phyloP scores from a whole-genome alignment of 2,113 vertebrate species.

The Nyctibius bracteatus region DNA sequence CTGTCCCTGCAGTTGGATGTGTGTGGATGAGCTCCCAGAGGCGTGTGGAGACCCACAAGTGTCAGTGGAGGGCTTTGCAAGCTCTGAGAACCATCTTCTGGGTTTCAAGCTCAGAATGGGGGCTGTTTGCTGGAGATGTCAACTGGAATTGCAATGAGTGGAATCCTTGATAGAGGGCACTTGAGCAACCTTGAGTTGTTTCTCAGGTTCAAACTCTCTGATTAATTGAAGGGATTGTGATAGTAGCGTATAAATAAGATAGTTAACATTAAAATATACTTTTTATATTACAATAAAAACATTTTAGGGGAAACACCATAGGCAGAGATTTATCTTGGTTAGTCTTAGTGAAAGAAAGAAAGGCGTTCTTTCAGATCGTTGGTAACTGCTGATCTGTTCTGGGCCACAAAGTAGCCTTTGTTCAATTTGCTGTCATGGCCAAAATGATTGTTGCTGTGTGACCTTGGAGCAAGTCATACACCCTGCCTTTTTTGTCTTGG shows the following conservation, averaged over 20 bases:
- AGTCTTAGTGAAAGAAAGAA: background rate
- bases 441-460: background rate
- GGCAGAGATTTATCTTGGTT: background rate
- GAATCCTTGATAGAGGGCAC: background rate
- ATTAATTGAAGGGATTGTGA: background rate
- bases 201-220: background rate
- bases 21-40: background rate
- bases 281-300: background rate
- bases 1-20: background rate
- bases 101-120: background rate
- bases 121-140: background rate
- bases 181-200: background rate
- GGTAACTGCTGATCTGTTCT: background rate
- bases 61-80: background rate
- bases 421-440: background rate
- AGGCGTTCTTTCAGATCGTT: background rate
- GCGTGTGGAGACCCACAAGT: background rate
- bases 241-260: background rate
- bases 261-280: background rate
- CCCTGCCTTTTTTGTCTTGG: background rate
- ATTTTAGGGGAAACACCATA: background rate
- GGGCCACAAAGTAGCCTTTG: conserved; percentile 12
- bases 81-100: background rate
- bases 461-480: background rate
- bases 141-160: background rate